Base-by-base conservation (phyloP, 2,888 invertebrate genomes). In the Hermaeophaga mercurialis region DNA sequence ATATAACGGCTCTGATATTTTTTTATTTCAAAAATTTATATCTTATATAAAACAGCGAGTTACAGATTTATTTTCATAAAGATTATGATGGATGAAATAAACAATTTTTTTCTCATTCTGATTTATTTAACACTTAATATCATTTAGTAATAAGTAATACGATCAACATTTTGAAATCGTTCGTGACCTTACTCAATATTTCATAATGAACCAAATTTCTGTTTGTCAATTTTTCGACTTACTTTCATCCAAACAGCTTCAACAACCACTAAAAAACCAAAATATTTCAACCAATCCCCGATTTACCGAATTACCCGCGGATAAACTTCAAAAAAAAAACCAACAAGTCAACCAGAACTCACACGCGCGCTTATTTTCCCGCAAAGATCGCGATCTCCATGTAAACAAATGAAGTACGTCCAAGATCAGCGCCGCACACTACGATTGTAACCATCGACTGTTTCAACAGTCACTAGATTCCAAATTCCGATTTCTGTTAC, bases 321-420 rank as follows among this genome's bases (percentile, higher is more conserved):
- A n/a, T 18, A 17, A 46, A n/a, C n/a, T n/a, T n/a, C n/a, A n/a
- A 41, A 52, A 44, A 24, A 24, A 38, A 28, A 45, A 50, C 22
- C 46, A 38, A 22, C 41, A 39, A 49, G 28, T 41, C 38, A 53
- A 52, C 52, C 41, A 34, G 45, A 39, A 41, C 31, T 38, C 54
- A 49, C 58, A 50, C 58, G 49, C 58, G 58, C 43, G 43, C 54
- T 54, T 38, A 24, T 48, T 54, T 53, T 53, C 44, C 48, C 48
- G 28, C 38, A 24, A 33, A 34, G 54, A 44, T 38, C 54, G 54
- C 58, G 52, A 52, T 46, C 54, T 19, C 45, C 58, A 41, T 54
- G 36, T 54, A 44, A 49, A 58, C 53, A 36, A 43, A 47, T 26
- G 38, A 12, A 22, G 12, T 18, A 24, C 41, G 53, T 22, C 31